These are phyloP conservation scores for Chrysolina oricalcia DNA, from an alignment of 2,888 invertebrate species.

Conservation along the genomic window DNA sequence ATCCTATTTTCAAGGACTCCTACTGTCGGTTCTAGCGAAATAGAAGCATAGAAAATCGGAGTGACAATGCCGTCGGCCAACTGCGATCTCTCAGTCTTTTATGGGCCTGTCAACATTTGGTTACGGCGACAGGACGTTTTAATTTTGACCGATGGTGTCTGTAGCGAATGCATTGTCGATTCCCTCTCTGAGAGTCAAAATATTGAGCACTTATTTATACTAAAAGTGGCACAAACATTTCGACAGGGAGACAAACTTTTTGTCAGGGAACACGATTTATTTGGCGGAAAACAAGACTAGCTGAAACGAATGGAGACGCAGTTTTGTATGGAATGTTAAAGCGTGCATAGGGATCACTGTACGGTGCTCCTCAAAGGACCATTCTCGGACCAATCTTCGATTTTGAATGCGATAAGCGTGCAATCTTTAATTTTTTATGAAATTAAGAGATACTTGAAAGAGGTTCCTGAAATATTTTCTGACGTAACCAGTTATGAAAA, in stretches of 20 bases:
- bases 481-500: too few species aligned
- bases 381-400: not conserved
- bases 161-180: constrained; percentile 24
- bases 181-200: constrained; percentile 22
- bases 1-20: not conserved
- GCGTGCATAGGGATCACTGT: not conserved
- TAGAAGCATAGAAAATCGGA: constrained; percentile 20
- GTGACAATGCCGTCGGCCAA: constrained; percentile 15
- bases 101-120: constrained; percentile 47
- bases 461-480: too few species aligned
- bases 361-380: not conserved
- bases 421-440: too few species aligned
- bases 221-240: constrained; percentile 2
- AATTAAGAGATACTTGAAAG: too few species aligned
- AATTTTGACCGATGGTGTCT: constrained; percentile 25
- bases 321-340: not conserved
- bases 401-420: too few species aligned
- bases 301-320: not conserved
- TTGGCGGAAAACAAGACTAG: not conserved
- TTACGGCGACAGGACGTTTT: constrained; percentile 34
- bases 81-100: constrained; percentile 37
- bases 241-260: constrained; percentile 15
- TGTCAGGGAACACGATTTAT: not conserved
- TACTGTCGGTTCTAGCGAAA: not conserved
- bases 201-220: constrained; percentile 24